Evolutionary conservation across 2,888 invertebrate species (phyloP).

Genomic region (Oscheius sp.): DNA sequence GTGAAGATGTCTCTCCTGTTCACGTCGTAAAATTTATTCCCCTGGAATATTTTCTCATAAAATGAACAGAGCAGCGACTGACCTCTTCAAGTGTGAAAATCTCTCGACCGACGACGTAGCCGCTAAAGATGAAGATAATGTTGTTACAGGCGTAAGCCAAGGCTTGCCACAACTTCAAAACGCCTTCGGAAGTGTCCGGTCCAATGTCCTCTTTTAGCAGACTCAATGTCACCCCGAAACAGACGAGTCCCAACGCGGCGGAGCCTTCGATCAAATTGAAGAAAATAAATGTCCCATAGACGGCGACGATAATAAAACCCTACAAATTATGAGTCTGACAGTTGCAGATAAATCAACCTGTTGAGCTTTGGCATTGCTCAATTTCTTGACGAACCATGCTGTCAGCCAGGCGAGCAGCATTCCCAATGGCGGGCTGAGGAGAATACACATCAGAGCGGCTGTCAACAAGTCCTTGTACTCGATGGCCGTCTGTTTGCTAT

Average conservation of each 20-base stretch:
- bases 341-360: constrained; percentile 12
- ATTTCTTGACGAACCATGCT: constrained; percentile 37
- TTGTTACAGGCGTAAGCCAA: constrained; percentile 77
- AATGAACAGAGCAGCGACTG: background rate
- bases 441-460: constrained; percentile 34
- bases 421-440: constrained; percentile 35
- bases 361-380: constrained; percentile 30
- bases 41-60: background rate
- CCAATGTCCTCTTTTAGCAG: constrained; percentile 69
- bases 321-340: constrained; percentile 5
- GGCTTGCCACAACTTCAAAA: constrained; percentile 75
- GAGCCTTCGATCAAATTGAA: constrained; percentile 73
- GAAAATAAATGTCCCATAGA: constrained; percentile 75
- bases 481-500: constrained; percentile 7
- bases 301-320: constrained; percentile 48
- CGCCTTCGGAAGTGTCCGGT: constrained; percentile 75
- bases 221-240: constrained; percentile 75
- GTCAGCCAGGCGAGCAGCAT: constrained; percentile 27
- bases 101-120: constrained; percentile 64
- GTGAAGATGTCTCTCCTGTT: constrained; percentile 28
- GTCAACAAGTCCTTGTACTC: background rate
- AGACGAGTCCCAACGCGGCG: constrained; percentile 76
- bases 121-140: constrained; percentile 79
- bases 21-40: background rate
- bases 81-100: constrained; percentile 11